These are phyloP conservation scores for Holothuria leucospilota DNA, from an alignment of 53 echinoderm and acorn worm genomes.

Conservation along the genomic window DNA sequence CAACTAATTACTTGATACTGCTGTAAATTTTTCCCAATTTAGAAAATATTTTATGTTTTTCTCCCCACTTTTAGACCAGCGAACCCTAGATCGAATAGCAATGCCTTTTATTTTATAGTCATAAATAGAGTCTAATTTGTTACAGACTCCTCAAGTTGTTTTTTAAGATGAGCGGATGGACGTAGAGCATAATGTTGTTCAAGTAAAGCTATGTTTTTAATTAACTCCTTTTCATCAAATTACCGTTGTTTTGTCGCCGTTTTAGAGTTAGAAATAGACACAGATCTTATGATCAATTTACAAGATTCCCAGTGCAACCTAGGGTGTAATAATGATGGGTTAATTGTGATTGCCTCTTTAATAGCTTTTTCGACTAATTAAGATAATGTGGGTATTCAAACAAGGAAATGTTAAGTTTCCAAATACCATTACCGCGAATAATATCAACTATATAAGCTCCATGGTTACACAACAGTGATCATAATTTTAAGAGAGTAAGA, in stretches of 20 bases:
- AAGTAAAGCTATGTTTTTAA: background rate
- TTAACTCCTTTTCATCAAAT: background rate
- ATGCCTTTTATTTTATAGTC: background rate
- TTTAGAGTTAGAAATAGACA: background rate
- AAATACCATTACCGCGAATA: conserved; percentile 9
- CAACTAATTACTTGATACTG: background rate
- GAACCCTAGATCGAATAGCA: background rate
- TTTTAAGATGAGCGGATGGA: background rate
- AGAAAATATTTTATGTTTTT: background rate
- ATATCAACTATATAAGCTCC: background rate
- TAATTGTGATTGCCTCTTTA: background rate
- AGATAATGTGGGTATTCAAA: background rate
- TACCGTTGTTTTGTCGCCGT: background rate
- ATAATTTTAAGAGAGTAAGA: background rate
- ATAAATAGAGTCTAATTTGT: background rate
- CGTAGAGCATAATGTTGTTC: background rate
- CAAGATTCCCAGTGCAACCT: background rate
- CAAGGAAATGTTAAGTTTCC: conserved; percentile 40
- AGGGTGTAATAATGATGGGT: background rate
- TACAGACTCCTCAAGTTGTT: background rate
- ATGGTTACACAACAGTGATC: conserved; percentile 21
- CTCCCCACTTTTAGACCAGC: background rate
- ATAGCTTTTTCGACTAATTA: conserved; percentile 3
- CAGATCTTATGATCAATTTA: background rate
- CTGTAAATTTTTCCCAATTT: background rate